Evolutionary conservation across 2,888 invertebrate genomes (phyloP).

Genomic region (Dromius quadrimaculatus): DNA sequence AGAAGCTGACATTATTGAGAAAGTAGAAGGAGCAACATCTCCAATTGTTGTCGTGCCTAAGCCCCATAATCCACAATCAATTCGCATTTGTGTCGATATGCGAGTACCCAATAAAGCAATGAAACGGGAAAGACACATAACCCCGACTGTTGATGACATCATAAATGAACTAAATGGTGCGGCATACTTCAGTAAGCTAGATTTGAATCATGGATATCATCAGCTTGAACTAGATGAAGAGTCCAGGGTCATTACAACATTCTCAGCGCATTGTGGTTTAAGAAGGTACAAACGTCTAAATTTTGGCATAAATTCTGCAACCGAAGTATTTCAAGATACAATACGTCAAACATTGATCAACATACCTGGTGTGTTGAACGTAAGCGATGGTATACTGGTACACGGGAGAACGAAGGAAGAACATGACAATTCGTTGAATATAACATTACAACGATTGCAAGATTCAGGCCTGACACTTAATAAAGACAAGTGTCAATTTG

Average conservation of each 20-base stretch:
- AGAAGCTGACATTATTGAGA: constrained; percentile 54
- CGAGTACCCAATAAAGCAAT: constrained; percentile 43
- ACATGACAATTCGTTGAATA: background rate
- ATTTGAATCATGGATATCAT: too few species aligned
- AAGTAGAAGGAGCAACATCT: constrained; percentile 53
- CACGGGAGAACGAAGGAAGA: background rate
- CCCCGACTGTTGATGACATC: constrained; percentile 53
- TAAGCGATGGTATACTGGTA: background rate
- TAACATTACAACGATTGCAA: background rate
- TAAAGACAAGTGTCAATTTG: background rate
- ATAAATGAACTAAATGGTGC: constrained; percentile 51
- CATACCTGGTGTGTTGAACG: background rate
- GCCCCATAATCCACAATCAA: constrained; percentile 15
- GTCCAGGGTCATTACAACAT: too few species aligned
- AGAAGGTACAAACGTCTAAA: background rate
- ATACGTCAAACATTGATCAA: background rate
- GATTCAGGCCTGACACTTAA: background rate
- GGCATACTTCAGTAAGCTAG: constrained; percentile 36
- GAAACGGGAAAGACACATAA: constrained; percentile 46
- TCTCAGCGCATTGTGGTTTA: background rate
- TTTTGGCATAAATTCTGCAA: background rate
- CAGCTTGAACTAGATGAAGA: too few species aligned
- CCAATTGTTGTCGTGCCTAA: constrained; percentile 56
- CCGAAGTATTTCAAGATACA: background rate
- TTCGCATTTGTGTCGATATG: constrained; percentile 52